phyloP scores from a whole-genome alignment of 2,113 vertebrate genomes.

The Vireo altiloquus region DNA sequence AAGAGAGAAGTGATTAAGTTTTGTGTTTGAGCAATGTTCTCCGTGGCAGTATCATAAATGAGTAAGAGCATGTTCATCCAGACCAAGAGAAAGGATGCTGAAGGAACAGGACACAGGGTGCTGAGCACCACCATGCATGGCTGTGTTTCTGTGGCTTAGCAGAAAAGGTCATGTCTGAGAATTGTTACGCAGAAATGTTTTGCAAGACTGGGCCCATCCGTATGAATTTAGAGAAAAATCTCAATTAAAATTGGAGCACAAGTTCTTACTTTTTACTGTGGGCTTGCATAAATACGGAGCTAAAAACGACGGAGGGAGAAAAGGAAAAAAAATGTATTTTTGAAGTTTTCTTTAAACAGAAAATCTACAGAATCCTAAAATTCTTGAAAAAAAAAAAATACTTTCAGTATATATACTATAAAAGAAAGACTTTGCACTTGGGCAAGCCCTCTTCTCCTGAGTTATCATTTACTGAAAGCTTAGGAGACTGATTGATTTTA shows the following conservation, averaged over 20 bases:
- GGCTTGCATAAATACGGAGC: not conserved
- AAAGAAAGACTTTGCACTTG: not conserved
- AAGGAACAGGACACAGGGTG: not conserved
- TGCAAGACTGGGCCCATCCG: not conserved
- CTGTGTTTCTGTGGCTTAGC: not conserved
- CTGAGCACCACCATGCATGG: not conserved
- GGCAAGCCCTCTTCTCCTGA: not conserved
- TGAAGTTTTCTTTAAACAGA: not conserved
- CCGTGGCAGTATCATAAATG: not conserved
- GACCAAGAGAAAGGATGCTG: not conserved
- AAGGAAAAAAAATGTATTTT: not conserved
- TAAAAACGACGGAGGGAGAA: not conserved
- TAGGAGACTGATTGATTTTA: not conserved
- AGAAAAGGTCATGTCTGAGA: constrained; percentile 38
- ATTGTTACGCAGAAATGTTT: not conserved
- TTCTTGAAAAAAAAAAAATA: not conserved
- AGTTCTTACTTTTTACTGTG: not conserved
- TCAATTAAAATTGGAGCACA: not conserved
- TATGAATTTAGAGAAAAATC: not conserved
- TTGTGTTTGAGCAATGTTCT: not conserved
- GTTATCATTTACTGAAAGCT: not conserved
- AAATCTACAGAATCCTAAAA: not conserved
- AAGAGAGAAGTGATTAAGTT: not conserved
- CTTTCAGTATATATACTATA: not conserved
- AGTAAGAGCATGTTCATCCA: not conserved